Evolutionary conservation across 2,888 invertebrate genomes (phyloP), one percentile per base, ranked within the genome.

Genomic region (Dynastes grantii): DNA sequence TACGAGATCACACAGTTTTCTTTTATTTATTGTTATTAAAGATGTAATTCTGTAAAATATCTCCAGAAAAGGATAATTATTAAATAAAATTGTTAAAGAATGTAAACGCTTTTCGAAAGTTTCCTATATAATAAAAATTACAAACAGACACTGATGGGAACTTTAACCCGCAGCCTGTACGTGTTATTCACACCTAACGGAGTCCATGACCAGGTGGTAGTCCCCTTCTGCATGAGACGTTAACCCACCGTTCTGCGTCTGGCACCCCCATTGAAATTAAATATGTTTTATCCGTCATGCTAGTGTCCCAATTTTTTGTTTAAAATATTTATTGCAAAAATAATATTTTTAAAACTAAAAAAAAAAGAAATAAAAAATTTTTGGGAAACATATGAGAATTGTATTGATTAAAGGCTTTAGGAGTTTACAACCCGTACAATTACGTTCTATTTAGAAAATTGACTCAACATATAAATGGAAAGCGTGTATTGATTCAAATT

Each of bases 161-260:
- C 73, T 73, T 73, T 73, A 73, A 73, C 73, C 73, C 73, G 32
- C 61, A 73, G 73, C 40, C 45, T 73, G 73, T 73, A 73, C 37
- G 45, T 73, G 73, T 73, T 73, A 73, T 73, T 73, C 73, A 73
- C 73, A 73, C 73, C 73, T 73, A 73, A 73, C 58, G 73, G 73
- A 73, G 73, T 73, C 73, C 58, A 73, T 73, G 73, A 73, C 73
- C 73, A 73, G 73, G 73, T 73, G 73, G 73, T 73, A 73, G 73
- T 71, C 73, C 73, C 73, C 73, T 73, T 73, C 58, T 73, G 73
- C 58, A 73, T 73, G 22, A 73, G 61, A 40, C 73, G 61, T 58
- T 73, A n/a, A 58, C 73, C 73, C 58, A 55, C 8, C 58, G 61
- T 37, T 27, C 37, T 40, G 61, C 58, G 73, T 61, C 73, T 73